phyloP scores from a whole-genome alignment of 1,140 invertebrate genomes.

The Lordiphosa collinella region DNA sequence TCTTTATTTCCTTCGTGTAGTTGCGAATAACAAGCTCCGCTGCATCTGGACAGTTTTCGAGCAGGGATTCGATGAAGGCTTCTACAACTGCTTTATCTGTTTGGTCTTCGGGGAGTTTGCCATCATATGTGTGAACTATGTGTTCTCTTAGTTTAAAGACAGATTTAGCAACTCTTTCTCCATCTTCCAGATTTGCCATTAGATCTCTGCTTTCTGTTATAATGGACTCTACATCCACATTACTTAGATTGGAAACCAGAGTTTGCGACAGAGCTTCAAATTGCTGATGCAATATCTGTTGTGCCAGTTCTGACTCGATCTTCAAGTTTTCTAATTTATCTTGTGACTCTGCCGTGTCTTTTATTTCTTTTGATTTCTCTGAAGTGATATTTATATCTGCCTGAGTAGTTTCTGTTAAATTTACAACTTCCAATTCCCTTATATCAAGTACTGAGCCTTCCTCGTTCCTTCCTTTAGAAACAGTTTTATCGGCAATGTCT shows the following conservation, averaged over 20 bases:
- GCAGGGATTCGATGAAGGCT: conserved; percentile 44
- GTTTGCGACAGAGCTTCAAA: conserved; percentile 2
- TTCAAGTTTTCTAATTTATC: not conserved
- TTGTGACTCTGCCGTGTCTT: not conserved
- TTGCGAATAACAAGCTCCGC: conserved; percentile 31
- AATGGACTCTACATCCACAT: conserved; percentile 9
- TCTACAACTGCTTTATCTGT: conserved; percentile 29
- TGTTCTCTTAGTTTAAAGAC: conserved; percentile 65
- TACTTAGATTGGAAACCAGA: not conserved
- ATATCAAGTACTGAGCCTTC: too few relatives aligned
- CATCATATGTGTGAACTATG: conserved; percentile 72
- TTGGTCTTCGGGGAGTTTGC: conserved; percentile 23
- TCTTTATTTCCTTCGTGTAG: conserved; percentile 42
- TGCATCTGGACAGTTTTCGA: conserved; percentile 33
- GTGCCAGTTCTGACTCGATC: not conserved
- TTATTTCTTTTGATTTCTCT: conserved; percentile 5
- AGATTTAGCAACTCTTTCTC: conserved; percentile 35
- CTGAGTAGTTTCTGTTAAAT: too few relatives aligned
- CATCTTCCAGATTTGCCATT: conserved; percentile 32
- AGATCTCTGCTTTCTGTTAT: conserved; percentile 23
- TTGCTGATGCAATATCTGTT: conserved; percentile 1
- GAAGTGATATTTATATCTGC: too few relatives aligned
- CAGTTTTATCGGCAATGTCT: not conserved
- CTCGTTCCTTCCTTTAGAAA: too few relatives aligned
- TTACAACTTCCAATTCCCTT: too few relatives aligned